Evolutionary conservation across 2,888 invertebrate species (phyloP).

Genomic region (Callyntrura sp.): DNA sequence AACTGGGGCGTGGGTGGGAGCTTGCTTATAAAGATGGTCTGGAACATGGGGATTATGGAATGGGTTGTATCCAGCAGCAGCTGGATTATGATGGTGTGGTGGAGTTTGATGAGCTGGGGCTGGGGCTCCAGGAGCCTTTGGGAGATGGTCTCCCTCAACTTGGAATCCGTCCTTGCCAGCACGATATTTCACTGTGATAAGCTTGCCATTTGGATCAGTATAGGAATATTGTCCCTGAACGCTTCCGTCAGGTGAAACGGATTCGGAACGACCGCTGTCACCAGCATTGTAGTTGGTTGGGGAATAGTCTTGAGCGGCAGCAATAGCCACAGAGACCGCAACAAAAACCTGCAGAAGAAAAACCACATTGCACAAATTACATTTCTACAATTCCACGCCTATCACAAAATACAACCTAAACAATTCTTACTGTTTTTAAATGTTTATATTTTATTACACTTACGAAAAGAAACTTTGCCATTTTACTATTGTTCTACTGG

Average conservation of each 20-base stretch:
- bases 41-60: slow-evolving; percentile 69
- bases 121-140: slow-evolving; percentile 68
- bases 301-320: slow-evolving; percentile 70
- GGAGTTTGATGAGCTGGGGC: slow-evolving; percentile 71
- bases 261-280: slow-evolving; percentile 77
- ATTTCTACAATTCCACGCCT: no score
- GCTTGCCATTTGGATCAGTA: slow-evolving; percentile 78
- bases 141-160: slow-evolving; percentile 81
- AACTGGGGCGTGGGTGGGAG: no score
- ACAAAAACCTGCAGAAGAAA: slow-evolving; percentile 78
- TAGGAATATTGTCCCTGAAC: slow-evolving; percentile 76
- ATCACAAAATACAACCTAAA: neutral
- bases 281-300: slow-evolving; percentile 81
- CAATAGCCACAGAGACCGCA: slow-evolving; percentile 72
- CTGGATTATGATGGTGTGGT: slow-evolving; percentile 59
- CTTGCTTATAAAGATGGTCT: no score
- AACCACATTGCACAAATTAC: neutral
- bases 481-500: slow-evolving; percentile 61
- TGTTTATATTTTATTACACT: slow-evolving; percentile 38
- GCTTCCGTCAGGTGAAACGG: slow-evolving; percentile 72
- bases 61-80: slow-evolving; percentile 52
- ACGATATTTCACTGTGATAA: slow-evolving; percentile 80
- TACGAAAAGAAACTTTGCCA: slow-evolving; percentile 79
- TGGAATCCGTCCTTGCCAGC: slow-evolving; percentile 82
- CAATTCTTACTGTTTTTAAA: neutral